A percentile compares a stretch with the other conserved stretches of the same genome.
Evolutionary conservation across 1,140 invertebrate genomes (phyloP).

Genomic region (Drosophila lacertosa): DNA sequence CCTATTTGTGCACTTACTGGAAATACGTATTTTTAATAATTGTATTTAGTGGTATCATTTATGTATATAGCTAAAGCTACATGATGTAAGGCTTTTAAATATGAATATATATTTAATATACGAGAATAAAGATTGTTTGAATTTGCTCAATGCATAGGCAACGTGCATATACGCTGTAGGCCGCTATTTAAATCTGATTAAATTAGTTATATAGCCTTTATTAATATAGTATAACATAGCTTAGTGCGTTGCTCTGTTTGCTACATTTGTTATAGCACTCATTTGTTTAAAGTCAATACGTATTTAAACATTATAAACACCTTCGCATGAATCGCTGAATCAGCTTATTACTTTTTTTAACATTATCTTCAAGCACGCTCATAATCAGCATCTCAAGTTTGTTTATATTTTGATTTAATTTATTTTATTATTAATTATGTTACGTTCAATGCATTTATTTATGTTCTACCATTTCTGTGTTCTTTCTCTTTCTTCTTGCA

Average conservation of each 20-base stretch:
- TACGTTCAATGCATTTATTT: constrained; percentile 61
- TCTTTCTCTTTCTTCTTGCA: constrained; percentile 66
- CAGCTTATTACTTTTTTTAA: not conserved
- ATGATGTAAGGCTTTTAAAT: no score
- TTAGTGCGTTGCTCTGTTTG: constrained; percentile 13
- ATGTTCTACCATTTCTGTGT: constrained; percentile 73
- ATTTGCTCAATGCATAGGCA: constrained; percentile 12
- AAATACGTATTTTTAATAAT: no score
- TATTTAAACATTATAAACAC: constrained; percentile 1
- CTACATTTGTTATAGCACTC: constrained; percentile 3
- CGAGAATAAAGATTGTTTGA: not conserved
- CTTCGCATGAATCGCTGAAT: constrained; percentile 1
- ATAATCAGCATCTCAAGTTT: constrained; percentile 12
- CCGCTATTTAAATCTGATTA: not conserved
- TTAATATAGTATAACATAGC: constrained; percentile 3
- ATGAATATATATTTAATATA: not conserved
- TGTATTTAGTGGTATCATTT: no score
- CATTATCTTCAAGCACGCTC: constrained; percentile 15
- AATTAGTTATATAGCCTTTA: constrained; percentile 4
- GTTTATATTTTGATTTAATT: constrained; percentile 6
- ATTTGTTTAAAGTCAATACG: constrained; percentile 1
- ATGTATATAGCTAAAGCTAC: no score
- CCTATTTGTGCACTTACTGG: no score
- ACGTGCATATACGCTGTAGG: not conserved
- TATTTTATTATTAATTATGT: constrained; percentile 16